phyloP scores from a whole-genome alignment of 2,797 vertebrate genomes.

The Denticeps clupeoides region DNA sequence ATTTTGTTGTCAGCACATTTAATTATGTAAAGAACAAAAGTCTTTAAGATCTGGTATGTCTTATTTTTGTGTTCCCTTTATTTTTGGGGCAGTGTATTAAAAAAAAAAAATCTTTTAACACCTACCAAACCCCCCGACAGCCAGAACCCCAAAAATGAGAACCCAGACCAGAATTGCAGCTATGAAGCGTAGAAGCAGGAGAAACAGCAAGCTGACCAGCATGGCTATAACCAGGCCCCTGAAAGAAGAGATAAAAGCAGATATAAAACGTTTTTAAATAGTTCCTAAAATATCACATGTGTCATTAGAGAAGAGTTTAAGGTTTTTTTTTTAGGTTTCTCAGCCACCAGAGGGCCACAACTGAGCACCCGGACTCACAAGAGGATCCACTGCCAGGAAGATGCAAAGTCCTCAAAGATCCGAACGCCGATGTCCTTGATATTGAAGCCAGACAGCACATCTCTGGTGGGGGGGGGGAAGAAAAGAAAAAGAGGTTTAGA shows the following conservation, averaged over 20 bases:
- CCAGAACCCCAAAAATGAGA: conserved; percentile 69
- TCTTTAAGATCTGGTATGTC: too few relatives aligned
- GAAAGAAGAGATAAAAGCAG: conserved; percentile 6
- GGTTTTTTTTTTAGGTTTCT: too few relatives aligned
- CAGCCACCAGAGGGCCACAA: conserved; percentile 17
- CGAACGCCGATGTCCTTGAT: conserved; percentile 58
- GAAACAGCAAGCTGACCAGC: conserved; percentile 71
- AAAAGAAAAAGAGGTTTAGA: neutral
- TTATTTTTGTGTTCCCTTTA: too few relatives aligned
- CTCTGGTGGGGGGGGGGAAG: conserved; percentile 35
- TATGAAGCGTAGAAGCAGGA: conserved; percentile 70
- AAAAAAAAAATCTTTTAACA: too few relatives aligned
- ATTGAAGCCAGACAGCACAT: conserved; percentile 47
- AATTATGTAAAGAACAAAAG: too few relatives aligned
- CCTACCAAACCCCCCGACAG: conserved; percentile 67
- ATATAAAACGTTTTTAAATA: too few relatives aligned
- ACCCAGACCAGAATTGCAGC: conserved; percentile 73
- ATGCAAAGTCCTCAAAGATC: conserved; percentile 81
- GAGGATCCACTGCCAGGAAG: conserved; percentile 82
- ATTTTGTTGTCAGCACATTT: too few relatives aligned
- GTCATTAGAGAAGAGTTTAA: too few relatives aligned
- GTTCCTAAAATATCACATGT: too few relatives aligned
- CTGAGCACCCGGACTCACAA: conserved; percentile 56
- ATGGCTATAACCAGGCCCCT: conserved; percentile 72
- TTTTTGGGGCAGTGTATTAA: too few relatives aligned